Evolutionary conservation across 2,888 invertebrate genomes (phyloP).

Genomic region (Periphyllus acericola): DNA sequence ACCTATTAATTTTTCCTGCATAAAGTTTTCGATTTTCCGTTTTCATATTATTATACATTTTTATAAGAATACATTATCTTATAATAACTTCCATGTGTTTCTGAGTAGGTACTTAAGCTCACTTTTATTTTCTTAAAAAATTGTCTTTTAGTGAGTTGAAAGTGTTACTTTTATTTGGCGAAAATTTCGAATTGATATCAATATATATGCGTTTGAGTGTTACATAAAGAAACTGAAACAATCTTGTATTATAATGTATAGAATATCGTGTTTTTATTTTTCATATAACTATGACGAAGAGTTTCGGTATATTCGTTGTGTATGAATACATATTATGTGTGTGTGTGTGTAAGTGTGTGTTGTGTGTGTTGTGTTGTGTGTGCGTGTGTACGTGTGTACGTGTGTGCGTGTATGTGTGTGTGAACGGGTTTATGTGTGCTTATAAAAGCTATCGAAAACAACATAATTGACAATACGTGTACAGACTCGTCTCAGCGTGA

Average conservation of each 20-base stretch:
- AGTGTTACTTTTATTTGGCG: background rate
- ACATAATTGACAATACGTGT: conserved; percentile 43
- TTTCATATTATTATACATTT: too few relatives aligned
- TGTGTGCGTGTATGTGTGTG: background rate
- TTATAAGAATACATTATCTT: too few relatives aligned
- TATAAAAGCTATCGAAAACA: background rate
- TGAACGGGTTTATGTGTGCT: background rate
- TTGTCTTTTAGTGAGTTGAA: background rate
- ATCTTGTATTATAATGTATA: background rate
- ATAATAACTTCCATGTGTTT: too few relatives aligned
- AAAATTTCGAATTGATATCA: background rate
- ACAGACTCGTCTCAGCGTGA: background rate
- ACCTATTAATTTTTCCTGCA: too few relatives aligned
- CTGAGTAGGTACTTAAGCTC: too few relatives aligned
- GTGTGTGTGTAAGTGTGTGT: background rate
- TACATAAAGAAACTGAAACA: conserved; percentile 2
- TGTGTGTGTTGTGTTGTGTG: background rate
- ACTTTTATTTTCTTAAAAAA: too few relatives aligned
- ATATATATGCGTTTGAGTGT: background rate
- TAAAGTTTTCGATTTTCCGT: too few relatives aligned
- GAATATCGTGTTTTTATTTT: too few relatives aligned
- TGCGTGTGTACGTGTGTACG: background rate
- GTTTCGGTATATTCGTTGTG: background rate
- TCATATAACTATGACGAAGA: background rate
- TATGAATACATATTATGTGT: background rate